phyloP scores from a whole-genome alignment of 2,888 invertebrate genomes.

The Monoplex corrugatus region DNA sequence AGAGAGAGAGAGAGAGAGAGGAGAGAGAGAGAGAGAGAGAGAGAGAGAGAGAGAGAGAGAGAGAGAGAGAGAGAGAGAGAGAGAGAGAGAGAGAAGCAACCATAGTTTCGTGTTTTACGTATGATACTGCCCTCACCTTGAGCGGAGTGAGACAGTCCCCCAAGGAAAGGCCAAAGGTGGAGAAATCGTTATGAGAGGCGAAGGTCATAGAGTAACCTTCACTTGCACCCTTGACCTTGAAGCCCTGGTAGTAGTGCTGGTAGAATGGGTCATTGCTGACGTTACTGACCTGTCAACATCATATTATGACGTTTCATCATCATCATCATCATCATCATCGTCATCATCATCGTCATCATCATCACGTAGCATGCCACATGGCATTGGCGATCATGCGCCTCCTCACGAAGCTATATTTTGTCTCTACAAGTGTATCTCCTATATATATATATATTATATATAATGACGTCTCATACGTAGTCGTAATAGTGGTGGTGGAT shows the following conservation, averaged over 20 bases:
- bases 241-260: conserved; percentile 34
- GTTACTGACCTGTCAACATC: conserved; percentile 40
- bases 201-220: conserved; percentile 48
- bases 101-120: background rate
- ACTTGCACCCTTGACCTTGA: conserved; percentile 24
- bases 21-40: no score
- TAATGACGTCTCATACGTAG: no score
- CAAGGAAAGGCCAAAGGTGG: background rate
- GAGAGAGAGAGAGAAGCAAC: background rate
- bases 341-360: no score
- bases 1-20: background rate
- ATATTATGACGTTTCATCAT: no score
- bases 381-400: no score
- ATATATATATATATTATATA: no score
- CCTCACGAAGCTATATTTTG: no score
- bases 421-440: no score
- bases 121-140: background rate
- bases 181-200: background rate
- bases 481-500: background rate
- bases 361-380: background rate
- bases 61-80: no score
- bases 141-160: conserved; percentile 40
- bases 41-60: no score
- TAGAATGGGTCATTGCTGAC: background rate
- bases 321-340: no score